Conservation (phyloP, 64 coral and sea anemone species). For the Porites lutea region DNA sequence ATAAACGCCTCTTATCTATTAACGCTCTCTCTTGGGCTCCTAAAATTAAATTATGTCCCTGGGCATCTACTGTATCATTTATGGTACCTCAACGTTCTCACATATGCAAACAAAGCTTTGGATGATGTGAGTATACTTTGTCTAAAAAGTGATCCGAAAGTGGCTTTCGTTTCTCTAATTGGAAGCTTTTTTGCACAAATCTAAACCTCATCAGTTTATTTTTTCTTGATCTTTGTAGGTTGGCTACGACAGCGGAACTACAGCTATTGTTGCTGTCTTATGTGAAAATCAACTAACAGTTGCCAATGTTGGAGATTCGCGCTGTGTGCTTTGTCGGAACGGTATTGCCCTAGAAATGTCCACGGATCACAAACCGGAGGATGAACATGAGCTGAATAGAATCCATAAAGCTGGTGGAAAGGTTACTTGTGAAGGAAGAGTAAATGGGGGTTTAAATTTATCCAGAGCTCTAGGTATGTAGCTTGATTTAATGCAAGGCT, state of each 20-base stretch:
- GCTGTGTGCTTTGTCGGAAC: conserved; percentile 95
- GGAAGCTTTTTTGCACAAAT: neutral
- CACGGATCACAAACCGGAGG: conserved; percentile 95
- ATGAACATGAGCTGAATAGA: conserved; percentile 91
- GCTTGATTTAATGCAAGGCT: neutral
- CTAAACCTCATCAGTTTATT: neutral
- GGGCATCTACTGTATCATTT: too few relatives aligned
- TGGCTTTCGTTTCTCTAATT: too few relatives aligned
- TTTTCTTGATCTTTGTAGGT: conserved; percentile 48
- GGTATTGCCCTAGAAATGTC: conserved; percentile 96
- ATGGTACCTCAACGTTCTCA: too few relatives aligned
- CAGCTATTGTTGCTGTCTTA: conserved; percentile 92
- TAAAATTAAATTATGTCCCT: too few relatives aligned
- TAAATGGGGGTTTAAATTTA: conserved; percentile 96
- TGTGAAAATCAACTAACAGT: conserved; percentile 75
- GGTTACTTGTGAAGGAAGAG: conserved; percentile 92
- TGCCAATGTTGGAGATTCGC: conserved; percentile 97
- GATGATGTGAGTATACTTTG: too few relatives aligned
- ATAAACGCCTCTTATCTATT: too few relatives aligned
- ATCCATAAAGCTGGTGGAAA: conserved; percentile 99
- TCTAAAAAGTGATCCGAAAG: too few relatives aligned
- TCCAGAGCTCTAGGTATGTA: conserved; percentile 96
- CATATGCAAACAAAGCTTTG: too few relatives aligned
- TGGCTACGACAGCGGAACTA: conserved; percentile 97
- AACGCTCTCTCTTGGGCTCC: too few relatives aligned